These are phyloP conservation scores for Rhagonycha fulva DNA, from an alignment of 2,888 invertebrate species.

Conservation along the genomic window DNA sequence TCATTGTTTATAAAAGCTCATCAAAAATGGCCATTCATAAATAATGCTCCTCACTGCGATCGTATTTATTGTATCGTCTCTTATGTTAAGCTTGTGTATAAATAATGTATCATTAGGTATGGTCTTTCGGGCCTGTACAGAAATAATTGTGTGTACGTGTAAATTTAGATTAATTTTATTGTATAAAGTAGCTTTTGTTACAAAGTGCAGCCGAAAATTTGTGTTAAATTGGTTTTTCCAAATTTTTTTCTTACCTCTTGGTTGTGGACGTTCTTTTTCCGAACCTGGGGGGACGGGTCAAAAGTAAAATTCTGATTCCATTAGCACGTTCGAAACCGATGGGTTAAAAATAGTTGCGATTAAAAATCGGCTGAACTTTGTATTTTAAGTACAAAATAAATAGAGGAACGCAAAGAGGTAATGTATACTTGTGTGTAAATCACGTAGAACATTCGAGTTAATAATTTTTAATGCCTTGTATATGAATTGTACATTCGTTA, in stretches of 20 bases:
- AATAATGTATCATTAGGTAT: slow-evolving; percentile 35
- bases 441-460: slow-evolving; percentile 32
- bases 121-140: slow-evolving; percentile 38
- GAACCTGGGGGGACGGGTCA: not conserved
- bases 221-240: not conserved
- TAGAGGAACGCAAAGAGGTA: slow-evolving; percentile 38
- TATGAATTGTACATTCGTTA: slow-evolving; percentile 54
- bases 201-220: slow-evolving; percentile 11
- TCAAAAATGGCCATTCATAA: slow-evolving; percentile 34
- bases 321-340: not conserved
- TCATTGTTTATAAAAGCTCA: slow-evolving; percentile 32
- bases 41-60: slow-evolving; percentile 38
- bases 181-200: slow-evolving; percentile 38
- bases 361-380: slow-evolving; percentile 11
- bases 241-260: slow-evolving; percentile 15
- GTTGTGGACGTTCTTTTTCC: not conserved
- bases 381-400: slow-evolving; percentile 41
- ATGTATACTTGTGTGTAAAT: slow-evolving; percentile 32
- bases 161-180: slow-evolving; percentile 35
- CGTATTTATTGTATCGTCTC: slow-evolving; percentile 42
- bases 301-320: not conserved
- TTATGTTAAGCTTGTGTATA: slow-evolving; percentile 40
- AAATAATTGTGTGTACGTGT: slow-evolving; percentile 35
- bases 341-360: not conserved
- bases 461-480: slow-evolving; percentile 51